Percentiles rank a stretch among this genome's conserved stretches.
These are phyloP conservation scores for Andrena bucephala DNA, from an alignment of 2,888 invertebrate species.

Conservation along the genomic window DNA sequence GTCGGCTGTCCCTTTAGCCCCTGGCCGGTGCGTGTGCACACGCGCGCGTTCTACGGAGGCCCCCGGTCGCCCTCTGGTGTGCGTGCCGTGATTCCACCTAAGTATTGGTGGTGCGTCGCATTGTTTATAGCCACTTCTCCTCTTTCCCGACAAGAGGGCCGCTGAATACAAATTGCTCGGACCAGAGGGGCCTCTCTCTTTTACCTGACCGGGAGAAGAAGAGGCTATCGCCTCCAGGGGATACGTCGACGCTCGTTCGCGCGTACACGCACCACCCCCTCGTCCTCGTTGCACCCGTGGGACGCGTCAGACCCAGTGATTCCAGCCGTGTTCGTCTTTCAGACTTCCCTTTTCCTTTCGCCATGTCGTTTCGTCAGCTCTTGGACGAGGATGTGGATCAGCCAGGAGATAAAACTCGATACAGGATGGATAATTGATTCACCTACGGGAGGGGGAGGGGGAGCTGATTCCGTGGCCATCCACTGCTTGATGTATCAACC, in stretches of 20 bases:
- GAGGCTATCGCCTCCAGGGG: constrained; percentile 64
- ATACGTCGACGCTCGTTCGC: constrained; percentile 66
- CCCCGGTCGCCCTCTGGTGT: constrained; percentile 46
- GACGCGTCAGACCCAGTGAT: constrained; percentile 8
- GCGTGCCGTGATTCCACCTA: constrained; percentile 77
- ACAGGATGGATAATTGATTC: background rate
- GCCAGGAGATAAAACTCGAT: background rate
- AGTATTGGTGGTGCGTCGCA: constrained; percentile 82
- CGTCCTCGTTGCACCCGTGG: constrained; percentile 32
- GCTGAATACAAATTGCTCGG: constrained; percentile 83
- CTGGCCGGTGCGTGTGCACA: constrained; percentile 68
- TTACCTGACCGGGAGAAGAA: constrained; percentile 67
- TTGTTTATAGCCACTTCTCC: constrained; percentile 84
- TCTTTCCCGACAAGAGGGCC: constrained; percentile 80
- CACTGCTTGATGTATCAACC: too few relatives aligned
- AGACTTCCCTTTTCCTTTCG: background rate
- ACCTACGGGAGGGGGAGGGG: too few relatives aligned
- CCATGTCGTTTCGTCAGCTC: background rate
- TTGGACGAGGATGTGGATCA: background rate
- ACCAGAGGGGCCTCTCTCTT: constrained; percentile 64
- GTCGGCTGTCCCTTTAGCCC: constrained; percentile 78
- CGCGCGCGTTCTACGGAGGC: constrained; percentile 39
- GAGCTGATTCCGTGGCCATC: too few relatives aligned
- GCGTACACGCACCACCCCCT: constrained; percentile 56
- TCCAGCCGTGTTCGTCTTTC: background rate